Percentiles rank a stretch among this genome's conserved stretches.
Conservation (phyloP, 2,888 invertebrate species). For the Mesochorus sp. region DNA sequence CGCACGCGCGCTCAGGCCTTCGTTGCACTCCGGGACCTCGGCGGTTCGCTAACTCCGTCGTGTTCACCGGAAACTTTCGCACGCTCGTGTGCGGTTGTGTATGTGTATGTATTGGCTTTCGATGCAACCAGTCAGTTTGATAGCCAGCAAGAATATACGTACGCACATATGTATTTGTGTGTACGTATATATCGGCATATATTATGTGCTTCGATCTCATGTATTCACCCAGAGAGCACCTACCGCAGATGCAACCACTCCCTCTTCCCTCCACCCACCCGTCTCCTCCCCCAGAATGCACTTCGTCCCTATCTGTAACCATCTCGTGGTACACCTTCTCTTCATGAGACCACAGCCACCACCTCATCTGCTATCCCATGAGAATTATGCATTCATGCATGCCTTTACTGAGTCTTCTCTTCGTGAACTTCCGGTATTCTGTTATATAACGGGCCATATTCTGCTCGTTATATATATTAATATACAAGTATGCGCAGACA, state of each 20-base stretch:
- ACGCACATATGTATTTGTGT: too few relatives aligned
- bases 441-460: slow-evolving; percentile 50
- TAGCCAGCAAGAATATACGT: slow-evolving; percentile 1
- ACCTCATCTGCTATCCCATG: slow-evolving; percentile 57
- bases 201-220: slow-evolving; percentile 51
- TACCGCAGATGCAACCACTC: slow-evolving; percentile 50
- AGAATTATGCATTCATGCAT: slow-evolving; percentile 72
- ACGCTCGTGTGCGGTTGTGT: neutral
- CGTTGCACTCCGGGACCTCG: slow-evolving; percentile 58
- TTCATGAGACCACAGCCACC: slow-evolving; percentile 38
- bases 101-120: neutral
- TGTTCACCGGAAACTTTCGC: slow-evolving; percentile 56
- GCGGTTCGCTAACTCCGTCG: slow-evolving; percentile 9
- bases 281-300: slow-evolving; percentile 10
- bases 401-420: slow-evolving; percentile 63
- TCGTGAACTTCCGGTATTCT: slow-evolving; percentile 65
- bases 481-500: neutral
- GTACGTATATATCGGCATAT: slow-evolving; percentile 18
- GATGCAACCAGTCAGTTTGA: slow-evolving; percentile 36
- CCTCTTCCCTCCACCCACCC: neutral
- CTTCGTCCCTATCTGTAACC: slow-evolving; percentile 2
- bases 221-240: slow-evolving; percentile 36
- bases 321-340: neutral
- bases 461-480: neutral
- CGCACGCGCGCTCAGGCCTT: slow-evolving; percentile 19